Conservation (phyloP, 1,140 invertebrate genomes). For the Thalassaphorura encarpata region DNA sequence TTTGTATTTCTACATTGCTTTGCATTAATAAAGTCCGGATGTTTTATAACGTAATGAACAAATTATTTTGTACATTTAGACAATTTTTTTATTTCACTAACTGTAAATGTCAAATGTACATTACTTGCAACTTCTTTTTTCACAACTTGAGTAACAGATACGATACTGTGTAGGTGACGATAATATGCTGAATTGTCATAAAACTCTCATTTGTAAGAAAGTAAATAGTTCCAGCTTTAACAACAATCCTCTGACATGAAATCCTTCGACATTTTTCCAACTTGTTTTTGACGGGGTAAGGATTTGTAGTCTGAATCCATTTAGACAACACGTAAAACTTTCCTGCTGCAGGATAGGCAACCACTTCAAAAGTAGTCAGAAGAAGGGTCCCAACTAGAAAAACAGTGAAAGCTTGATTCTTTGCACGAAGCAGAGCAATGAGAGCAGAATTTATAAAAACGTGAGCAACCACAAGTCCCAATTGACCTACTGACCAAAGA, state of each 20-base stretch:
- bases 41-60: too few relatives aligned
- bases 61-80: too few relatives aligned
- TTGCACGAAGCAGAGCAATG: not conserved
- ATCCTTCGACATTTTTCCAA: not conserved
- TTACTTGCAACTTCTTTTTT: too few relatives aligned
- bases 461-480: not conserved
- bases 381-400: not conserved
- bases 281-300: not conserved
- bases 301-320: not conserved
- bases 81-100: too few relatives aligned
- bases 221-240: not conserved
- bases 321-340: not conserved
- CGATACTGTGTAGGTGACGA: not conserved
- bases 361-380: not conserved
- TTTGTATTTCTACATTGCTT: too few relatives aligned
- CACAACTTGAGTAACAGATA: not conserved
- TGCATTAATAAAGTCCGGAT: too few relatives aligned
- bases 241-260: not conserved
- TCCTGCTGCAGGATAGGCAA: not conserved
- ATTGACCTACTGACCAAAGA: not conserved
- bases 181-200: not conserved
- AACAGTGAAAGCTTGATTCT: not conserved
- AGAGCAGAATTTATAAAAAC: not conserved
- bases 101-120: too few relatives aligned
- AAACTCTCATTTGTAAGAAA: not conserved